Percentiles rank a stretch among this genome's conserved stretches.
Conservation (phyloP, 1,140 invertebrate species). For the Ephestia elutella region DNA sequence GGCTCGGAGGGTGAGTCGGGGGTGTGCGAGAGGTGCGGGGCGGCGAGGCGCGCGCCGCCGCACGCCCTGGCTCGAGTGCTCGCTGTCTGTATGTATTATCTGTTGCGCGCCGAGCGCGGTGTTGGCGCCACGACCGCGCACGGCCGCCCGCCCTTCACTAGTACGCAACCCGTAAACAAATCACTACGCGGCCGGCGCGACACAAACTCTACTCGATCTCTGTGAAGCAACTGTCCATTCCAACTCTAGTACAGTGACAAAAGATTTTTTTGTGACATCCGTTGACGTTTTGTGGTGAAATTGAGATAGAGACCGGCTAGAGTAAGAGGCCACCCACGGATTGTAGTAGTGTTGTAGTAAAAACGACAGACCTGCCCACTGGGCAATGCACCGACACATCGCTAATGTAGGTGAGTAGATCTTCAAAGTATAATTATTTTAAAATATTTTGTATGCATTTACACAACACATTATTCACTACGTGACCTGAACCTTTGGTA, state of each 20-base stretch:
- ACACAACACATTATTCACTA: neutral
- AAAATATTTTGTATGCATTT: neutral
- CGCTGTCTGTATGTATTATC: conserved; percentile 50
- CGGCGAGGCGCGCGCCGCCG: conserved; percentile 39
- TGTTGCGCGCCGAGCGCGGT: conserved; percentile 56
- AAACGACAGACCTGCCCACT: conserved; percentile 29
- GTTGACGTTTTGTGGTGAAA: conserved; percentile 22
- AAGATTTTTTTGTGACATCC: conserved; percentile 27
- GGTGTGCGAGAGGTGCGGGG: conserved; percentile 32
- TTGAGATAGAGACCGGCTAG: conserved; percentile 19
- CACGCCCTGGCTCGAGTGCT: conserved; percentile 25
- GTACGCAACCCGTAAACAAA: conserved; percentile 35
- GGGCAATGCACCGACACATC: conserved; percentile 34
- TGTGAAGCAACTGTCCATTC: conserved; percentile 9
- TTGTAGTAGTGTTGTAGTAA: conserved; percentile 53
- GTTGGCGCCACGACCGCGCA: conserved; percentile 37
- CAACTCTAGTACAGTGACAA: conserved; percentile 20
- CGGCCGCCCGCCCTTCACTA: conserved; percentile 34
- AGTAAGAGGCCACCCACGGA: conserved; percentile 47
- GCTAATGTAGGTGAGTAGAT: conserved; percentile 20
- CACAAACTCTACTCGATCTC: conserved; percentile 17
- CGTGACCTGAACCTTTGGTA: too few relatives aligned
- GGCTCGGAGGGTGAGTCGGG: conserved; percentile 25
- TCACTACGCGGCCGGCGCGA: conserved; percentile 23
- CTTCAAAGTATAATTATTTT: neutral